Conservation (phyloP, 2,888 invertebrate species). For the Lithosia quadra region DNA sequence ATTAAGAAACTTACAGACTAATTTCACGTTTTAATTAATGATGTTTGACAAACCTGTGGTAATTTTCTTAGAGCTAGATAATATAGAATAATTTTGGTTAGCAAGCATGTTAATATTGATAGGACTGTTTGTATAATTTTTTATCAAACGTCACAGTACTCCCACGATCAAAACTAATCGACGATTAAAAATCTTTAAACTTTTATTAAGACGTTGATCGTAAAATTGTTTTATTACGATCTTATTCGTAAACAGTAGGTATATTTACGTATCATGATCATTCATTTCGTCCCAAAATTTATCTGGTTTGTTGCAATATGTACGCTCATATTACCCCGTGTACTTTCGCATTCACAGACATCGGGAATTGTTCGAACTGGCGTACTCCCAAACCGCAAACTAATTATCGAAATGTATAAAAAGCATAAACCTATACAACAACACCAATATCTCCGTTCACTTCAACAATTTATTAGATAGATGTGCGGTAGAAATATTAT, state of each 20-base stretch:
- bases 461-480: no score
- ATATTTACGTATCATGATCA: constrained; percentile 5
- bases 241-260: neutral
- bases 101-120: neutral
- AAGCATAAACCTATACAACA: neutral
- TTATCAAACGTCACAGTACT: neutral
- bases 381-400: neutral
- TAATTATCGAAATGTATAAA: neutral
- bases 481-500: no score
- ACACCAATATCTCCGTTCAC: no score
- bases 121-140: neutral
- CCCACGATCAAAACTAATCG: neutral
- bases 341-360: neutral
- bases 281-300: neutral
- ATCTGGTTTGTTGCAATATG: neutral
- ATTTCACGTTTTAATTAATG: constrained; percentile 1
- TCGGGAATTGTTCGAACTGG: neutral
- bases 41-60: neutral
- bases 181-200: neutral
- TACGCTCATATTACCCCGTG: neutral
- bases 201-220: neutral
- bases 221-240: constrained; percentile 14
- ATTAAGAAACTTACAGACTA: neutral
- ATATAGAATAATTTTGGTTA: neutral
- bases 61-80: neutral